Percentiles rank a stretch among this genome's conserved stretches.
Conservation (phyloP, 1,140 invertebrate species). For the Trinorchestia longiramus region DNA sequence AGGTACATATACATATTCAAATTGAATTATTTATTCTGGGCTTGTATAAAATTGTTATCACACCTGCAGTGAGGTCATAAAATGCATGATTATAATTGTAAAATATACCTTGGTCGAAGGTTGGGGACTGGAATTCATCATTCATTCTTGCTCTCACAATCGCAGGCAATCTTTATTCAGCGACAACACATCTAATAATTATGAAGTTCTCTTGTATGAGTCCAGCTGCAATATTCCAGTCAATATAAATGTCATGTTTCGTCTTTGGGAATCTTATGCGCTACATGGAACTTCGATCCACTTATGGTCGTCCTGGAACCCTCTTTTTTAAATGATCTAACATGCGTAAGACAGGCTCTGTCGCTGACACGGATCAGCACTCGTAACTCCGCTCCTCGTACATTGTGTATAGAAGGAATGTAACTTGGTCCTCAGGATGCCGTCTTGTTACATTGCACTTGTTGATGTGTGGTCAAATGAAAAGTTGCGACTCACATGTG, state of each 20-base stretch:
- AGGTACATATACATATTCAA: neutral
- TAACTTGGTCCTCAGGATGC: neutral
- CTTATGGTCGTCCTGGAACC: neutral
- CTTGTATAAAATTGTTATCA: neutral
- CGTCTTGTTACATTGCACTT: neutral
- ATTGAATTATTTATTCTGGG: neutral
- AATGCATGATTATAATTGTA: neutral
- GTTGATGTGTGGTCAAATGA: neutral
- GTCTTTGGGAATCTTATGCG: slow-evolving; percentile 3
- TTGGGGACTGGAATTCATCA: neutral
- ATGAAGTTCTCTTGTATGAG: neutral
- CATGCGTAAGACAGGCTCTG: neutral
- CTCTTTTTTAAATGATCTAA: neutral
- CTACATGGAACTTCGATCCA: neutral
- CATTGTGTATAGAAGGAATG: neutral
- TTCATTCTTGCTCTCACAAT: neutral
- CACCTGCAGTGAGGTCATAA: neutral
- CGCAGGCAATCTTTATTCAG: neutral
- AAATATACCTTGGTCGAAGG: neutral
- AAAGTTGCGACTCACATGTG: neutral
- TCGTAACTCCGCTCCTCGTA: neutral
- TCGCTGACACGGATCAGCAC: slow-evolving; percentile 13
- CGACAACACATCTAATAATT: slow-evolving; percentile 1
- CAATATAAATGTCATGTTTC: slow-evolving; percentile 13
- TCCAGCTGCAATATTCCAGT: neutral